Evolutionary conservation across 1,140 invertebrate genomes (phyloP), one percentile per base, ranked within the genome.

Genomic region (Apis florea): DNA sequence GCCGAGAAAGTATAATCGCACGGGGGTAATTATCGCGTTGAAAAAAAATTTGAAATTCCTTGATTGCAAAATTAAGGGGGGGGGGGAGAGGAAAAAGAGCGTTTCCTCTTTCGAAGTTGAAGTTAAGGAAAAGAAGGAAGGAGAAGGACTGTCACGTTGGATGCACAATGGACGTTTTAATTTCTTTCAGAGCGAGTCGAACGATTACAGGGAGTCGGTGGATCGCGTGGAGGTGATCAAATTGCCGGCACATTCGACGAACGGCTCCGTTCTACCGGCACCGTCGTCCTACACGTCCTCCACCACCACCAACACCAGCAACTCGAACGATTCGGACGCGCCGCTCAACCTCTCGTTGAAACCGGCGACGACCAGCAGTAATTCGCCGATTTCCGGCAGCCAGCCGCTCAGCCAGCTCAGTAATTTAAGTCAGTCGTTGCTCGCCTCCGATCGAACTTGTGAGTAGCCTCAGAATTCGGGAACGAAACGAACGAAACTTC

Each of bases 271-370:
- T 56, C 63, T 95, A 81, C 91, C 94, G 24, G 92, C 92, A 49
- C 92, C 90, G 26, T 88, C 89, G 79, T 91, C 89, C 82, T 94
- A 86, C 91, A 94, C 86, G 85, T n/a, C n/a, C n/a, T n/a, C n/a
- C n/a, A 94, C 79, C 80, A 79, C 83, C 49, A 92, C 81, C 90
- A 85, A 91, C 90, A 54, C 91, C 86, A 78, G 88, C 86, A 83
- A 91, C 86, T 85, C 79, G 17, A 94, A 94, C 78, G 95, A 96
- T 63, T 95, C 95, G 8, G 97, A 97, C 88, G 95, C 96, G 1
- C 97, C 97, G 0, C 94, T 98, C 24, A 97, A 98, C 92, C 94
- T 98, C 2, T 97, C 96, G 9, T 93, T 97, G 78, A 98, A 97
- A 92, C 96, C 96, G 31, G 93, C 95, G 40, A 93, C 94, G 64